Base-by-base conservation (phyloP, 2,113 vertebrate genomes). In the Hiodon alosoides region DNA sequence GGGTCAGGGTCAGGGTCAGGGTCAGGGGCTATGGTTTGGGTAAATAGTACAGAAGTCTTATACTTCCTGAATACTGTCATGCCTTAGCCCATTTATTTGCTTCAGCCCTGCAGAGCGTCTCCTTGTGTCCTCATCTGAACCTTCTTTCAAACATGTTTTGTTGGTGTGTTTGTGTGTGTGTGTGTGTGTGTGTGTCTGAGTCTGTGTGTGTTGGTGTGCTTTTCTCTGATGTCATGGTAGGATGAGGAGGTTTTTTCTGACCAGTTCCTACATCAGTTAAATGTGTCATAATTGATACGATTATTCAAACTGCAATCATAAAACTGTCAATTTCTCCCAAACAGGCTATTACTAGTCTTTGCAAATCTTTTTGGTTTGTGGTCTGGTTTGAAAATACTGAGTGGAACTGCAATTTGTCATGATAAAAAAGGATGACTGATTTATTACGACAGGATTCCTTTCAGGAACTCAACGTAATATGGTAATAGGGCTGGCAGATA, bases 401-500 rank as follows among this genome's bases (percentile, higher is more conserved):
- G 69, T 73, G 65, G 71, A 53, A 64, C 72, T 73, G 61, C 60
- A 73, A 62, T 72, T 75, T 75, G 67, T 53, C 62, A 75, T 67
- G 73, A 75, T 75, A 75, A 75, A 75, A 74, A 75, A 68, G 73
- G 46, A 51, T 58, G 65, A 75, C 65, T 75, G 68, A 75, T 75
- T 68, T 75, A 75, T 75, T 47, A 55, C 54, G 72, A 67, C 73
- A 74, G 47, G 62, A 17, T 58, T 73, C 50, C 73, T 75, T 75
- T 75, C 67, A 51, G 67, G 67, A 76, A 70, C 74, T 71, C n/a
- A 54, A 59, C 48, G 46, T 71, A 68, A 71, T 70, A 61, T 54
- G 67, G 74, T 50, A 61, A 76, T 69, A 68, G 60, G 64, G 66
- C 73, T 57, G 7, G 52, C 47, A 65, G 65, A 75, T 75, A 67